Conservation (phyloP, 2,888 invertebrate species). For the Saturnia pavonia region DNA sequence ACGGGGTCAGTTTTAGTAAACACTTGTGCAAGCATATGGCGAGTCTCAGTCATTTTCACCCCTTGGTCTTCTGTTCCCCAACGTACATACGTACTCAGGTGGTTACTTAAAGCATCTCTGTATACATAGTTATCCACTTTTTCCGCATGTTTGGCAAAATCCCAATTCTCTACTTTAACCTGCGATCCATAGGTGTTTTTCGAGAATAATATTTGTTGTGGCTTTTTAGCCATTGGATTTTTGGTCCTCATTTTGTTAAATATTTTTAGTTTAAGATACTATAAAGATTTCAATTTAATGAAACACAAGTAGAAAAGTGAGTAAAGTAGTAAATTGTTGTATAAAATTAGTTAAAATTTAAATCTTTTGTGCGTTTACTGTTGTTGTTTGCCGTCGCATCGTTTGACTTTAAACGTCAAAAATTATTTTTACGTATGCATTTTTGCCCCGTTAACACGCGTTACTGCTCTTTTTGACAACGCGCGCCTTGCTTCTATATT, state of each 20-base stretch:
- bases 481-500: too few species aligned
- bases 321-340: not conserved
- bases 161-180: conserved; percentile 76
- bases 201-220: conserved; percentile 71
- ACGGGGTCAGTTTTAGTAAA: conserved; percentile 64
- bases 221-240: conserved; percentile 66
- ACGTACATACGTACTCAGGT: conserved; percentile 72
- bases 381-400: too few species aligned
- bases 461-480: too few species aligned
- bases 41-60: conserved; percentile 68
- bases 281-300: conserved; percentile 12
- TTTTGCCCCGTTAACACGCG: too few species aligned
- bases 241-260: conserved; percentile 53
- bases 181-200: conserved; percentile 64
- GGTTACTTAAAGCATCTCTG: conserved; percentile 68
- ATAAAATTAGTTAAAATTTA: not conserved
- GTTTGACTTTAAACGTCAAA: not conserved
- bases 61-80: conserved; percentile 67
- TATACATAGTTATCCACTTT: conserved; percentile 78
- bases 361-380: not conserved
- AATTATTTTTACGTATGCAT: not conserved
- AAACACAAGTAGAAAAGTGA: not conserved
- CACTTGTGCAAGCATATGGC: conserved; percentile 71
- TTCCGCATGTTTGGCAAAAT: conserved; percentile 60
- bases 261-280: too few species aligned